These are phyloP conservation scores for Notarius quadriscutis DNA, from an alignment of 2,113 vertebrate genomes.

Conservation along the genomic window DNA sequence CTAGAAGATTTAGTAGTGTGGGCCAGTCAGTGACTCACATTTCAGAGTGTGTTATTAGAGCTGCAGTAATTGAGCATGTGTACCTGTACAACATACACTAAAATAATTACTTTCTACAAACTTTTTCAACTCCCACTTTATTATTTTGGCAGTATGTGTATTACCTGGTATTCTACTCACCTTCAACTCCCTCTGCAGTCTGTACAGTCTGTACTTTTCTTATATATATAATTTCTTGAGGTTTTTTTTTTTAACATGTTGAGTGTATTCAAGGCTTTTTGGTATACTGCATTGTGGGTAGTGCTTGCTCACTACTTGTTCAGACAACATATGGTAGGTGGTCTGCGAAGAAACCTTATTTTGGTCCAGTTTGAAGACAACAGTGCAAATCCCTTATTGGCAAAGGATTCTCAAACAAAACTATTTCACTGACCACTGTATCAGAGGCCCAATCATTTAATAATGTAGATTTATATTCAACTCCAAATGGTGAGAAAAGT, in stretches of 20 bases:
- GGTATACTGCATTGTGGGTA: constrained; percentile 2
- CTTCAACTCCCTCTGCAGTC: background rate
- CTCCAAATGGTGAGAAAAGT: background rate
- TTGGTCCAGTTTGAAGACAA: background rate
- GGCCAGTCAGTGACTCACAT: background rate
- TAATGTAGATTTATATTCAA: background rate
- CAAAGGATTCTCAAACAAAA: background rate
- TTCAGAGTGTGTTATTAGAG: background rate
- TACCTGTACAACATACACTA: background rate
- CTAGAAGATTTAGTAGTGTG: background rate
- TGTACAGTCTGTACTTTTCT: background rate
- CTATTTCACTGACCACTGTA: background rate
- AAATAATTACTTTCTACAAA: constrained; percentile 9
- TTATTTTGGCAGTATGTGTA: background rate
- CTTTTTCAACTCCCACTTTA: constrained; percentile 11
- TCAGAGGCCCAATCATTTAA: background rate
- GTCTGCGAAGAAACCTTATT: constrained; percentile 2
- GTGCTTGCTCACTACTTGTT: background rate
- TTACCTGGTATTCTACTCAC: constrained; percentile 10
- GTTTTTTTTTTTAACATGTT: background rate
- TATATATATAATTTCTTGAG: background rate
- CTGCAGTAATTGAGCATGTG: background rate
- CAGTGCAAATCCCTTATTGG: background rate
- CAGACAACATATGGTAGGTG: constrained; percentile 16
- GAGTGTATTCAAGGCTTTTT: background rate